Conservation (phyloP, 37 sponge, comb jelly and placozoan species). For the Aphrocallistes beatrix region DNA sequence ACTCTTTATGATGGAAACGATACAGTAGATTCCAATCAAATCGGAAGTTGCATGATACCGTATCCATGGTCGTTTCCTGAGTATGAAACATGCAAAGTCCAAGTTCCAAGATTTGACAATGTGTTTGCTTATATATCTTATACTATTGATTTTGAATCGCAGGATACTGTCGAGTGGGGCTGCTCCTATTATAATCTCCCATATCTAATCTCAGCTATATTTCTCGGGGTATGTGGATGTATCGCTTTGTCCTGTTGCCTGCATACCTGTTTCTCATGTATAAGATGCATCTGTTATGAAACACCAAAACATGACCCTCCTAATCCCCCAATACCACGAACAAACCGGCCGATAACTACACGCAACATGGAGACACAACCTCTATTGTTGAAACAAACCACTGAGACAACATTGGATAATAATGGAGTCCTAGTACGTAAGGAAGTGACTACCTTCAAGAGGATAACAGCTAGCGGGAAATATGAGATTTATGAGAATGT, state of each 20-base stretch:
- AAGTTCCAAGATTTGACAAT: background rate
- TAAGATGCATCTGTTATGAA: background rate
- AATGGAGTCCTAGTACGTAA: background rate
- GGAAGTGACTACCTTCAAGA: background rate
- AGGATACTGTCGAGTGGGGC: background rate
- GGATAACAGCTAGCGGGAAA: background rate
- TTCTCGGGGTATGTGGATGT: background rate
- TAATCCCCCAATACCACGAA: background rate
- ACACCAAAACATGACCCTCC: background rate
- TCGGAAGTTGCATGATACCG: background rate
- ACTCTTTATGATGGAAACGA: background rate
- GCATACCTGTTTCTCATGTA: background rate
- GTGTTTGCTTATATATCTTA: background rate
- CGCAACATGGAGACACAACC: background rate
- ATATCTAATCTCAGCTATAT: background rate
- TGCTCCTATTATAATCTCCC: constrained; percentile 11
- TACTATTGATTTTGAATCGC: no score
- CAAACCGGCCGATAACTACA: no score
- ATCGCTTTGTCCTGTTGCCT: background rate
- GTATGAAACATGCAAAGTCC: background rate
- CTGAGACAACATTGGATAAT: background rate
- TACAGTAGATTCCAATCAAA: background rate
- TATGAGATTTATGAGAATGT: background rate
- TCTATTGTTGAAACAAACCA: background rate
- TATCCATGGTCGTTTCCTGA: background rate